Base-by-base conservation (phyloP, 2,113 vertebrate species). In the Orthonyx spaldingii region DNA sequence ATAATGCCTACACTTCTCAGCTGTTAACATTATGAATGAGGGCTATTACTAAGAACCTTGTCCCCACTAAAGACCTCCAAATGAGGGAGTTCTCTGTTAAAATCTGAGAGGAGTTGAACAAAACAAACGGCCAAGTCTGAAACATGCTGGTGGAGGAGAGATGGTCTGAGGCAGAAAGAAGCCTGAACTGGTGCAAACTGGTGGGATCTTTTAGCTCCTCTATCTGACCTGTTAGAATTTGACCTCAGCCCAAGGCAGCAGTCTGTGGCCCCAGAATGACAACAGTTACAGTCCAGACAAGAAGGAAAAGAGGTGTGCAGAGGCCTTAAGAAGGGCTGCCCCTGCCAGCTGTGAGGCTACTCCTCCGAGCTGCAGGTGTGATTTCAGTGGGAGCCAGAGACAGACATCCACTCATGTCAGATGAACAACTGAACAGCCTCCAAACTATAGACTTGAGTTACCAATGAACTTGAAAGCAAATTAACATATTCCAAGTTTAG, bases 271-370 rank as follows among this genome's bases (percentile, higher is more conserved):
- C 30, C 50, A 32, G 24, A 32, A 16, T 53, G 37, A 69, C 63
- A 53, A n/a, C 27, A 71, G 13, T 42, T 39, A 26, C 2, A 28
- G 8, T 9, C 20, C 39, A 92, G 52, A 71, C 20, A 82, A 41
- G 64, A 52, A 77, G 59, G 24, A 49, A 66, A 61, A 70, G 37
- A n/a, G 4, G 5, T 20, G 47, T 63, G 42, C 8, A 50, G 72
- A 65, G 11, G 7, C 30, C n/a, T 74, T 16, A 16, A 32, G n/a
- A 10, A 20, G 6, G 9, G 8, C 27, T 56, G 88, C 2, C 1
- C 24, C 66, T 59, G 41, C 44, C 70, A 22, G 1, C 16, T 22
- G 41, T 0, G 0, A 57, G 28, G 55, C 6, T 41, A 1, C 69
- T 63, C 21, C 61, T 64, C 35, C 16, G 10, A 81, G 60, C 39